A percentile compares a stretch with the other conserved stretches of the same genome.
Conservation (phyloP, 2,888 invertebrate genomes). For the Dicyrtomina minuta region DNA sequence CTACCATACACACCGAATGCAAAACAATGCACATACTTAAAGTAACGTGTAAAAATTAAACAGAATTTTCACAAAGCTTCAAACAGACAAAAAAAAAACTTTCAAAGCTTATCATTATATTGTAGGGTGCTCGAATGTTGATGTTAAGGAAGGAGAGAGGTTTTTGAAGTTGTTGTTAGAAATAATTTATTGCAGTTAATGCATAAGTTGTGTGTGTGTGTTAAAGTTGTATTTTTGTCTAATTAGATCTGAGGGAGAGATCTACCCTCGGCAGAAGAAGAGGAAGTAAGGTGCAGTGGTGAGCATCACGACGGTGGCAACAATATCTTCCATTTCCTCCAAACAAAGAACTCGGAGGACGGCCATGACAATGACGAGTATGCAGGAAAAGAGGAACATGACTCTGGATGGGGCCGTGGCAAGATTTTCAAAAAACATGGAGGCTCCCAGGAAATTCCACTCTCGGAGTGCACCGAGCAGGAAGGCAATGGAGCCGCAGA, state of each 20-base stretch:
- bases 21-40: background rate
- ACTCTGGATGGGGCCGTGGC: conserved; percentile 86
- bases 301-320: conserved; percentile 90
- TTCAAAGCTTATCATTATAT: background rate
- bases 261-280: conserved; percentile 78
- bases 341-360: conserved; percentile 80
- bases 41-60: background rate
- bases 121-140: background rate
- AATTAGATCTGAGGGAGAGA: background rate
- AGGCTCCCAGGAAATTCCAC: conserved; percentile 84
- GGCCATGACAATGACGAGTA: conserved; percentile 82
- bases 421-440: conserved; percentile 93
- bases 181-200: too few relatives aligned
- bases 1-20: background rate
- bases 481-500: conserved; percentile 81
- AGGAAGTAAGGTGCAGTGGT: conserved; percentile 95
- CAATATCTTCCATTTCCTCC: conserved; percentile 83
- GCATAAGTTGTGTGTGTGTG: too few relatives aligned
- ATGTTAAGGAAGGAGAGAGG: background rate
- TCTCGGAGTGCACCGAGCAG: conserved; percentile 81
- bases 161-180: too few relatives aligned
- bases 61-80: too few relatives aligned
- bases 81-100: too few relatives aligned
- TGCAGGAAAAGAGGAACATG: conserved; percentile 91
- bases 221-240: background rate